phyloP scores from a whole-genome alignment of 2,113 vertebrate species.

The Lepisosteus oculatus region DNA sequence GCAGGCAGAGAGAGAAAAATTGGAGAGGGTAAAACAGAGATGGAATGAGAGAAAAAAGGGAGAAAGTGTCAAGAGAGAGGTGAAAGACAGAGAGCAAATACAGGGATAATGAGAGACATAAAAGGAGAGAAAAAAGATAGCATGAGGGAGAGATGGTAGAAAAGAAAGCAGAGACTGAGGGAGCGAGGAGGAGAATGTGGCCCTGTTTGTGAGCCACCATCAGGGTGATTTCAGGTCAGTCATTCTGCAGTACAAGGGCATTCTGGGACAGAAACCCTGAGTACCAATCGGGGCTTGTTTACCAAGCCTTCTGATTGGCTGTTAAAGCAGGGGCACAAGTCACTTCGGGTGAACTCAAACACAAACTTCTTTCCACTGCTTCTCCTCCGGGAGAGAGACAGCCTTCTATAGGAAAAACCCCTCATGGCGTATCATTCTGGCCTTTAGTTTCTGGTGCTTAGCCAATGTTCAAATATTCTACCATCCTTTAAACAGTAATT shows the following conservation, averaged over 20 bases:
- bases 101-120: background rate
- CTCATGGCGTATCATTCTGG: background rate
- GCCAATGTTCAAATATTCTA: no score
- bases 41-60: no score
- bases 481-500: no score
- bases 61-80: background rate
- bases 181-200: background rate
- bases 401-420: slow-evolving; percentile 25
- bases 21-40: no score
- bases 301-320: slow-evolving; percentile 27
- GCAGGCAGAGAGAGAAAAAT: no score
- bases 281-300: slow-evolving; percentile 34
- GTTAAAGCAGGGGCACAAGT: slow-evolving; percentile 34
- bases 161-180: background rate
- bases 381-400: slow-evolving; percentile 29
- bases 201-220: background rate
- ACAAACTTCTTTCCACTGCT: slow-evolving; percentile 31
- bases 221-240: slow-evolving; percentile 26
- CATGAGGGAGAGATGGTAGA: background rate
- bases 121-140: background rate
- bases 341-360: slow-evolving; percentile 40
- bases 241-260: slow-evolving; percentile 17
- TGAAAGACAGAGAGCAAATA: background rate
- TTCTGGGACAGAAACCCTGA: slow-evolving; percentile 31
- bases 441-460: slow-evolving; percentile 18